A percentile compares a stretch with the other conserved stretches of the same genome.
Evolutionary conservation across 2,888 invertebrate genomes (phyloP).

Genomic region (Blastobasis lacticolella): DNA sequence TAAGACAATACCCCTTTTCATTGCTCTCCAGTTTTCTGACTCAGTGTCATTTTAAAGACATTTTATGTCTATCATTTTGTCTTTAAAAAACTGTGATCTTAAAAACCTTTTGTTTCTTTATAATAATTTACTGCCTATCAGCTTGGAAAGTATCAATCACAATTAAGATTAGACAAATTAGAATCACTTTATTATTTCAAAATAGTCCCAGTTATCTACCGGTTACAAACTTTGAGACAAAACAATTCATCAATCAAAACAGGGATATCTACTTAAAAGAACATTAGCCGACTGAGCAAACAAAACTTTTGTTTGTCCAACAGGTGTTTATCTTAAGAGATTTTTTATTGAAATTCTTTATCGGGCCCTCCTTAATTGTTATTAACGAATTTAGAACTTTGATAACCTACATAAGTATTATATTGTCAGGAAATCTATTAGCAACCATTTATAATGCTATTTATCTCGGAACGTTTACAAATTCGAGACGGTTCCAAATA

Average conservation of each 20-base stretch:
- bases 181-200: slow-evolving; percentile 43
- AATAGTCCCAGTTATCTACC: slow-evolving; percentile 37
- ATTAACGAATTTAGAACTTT: slow-evolving; percentile 43
- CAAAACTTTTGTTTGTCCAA: slow-evolving; percentile 18
- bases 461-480: slow-evolving; percentile 19
- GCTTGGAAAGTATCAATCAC: slow-evolving; percentile 46
- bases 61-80: too few species aligned
- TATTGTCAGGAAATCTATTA: slow-evolving; percentile 64
- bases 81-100: too few species aligned
- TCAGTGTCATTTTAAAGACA: too few species aligned
- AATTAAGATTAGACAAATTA: slow-evolving; percentile 59
- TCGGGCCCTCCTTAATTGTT: slow-evolving; percentile 50
- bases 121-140: background rate
- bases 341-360: slow-evolving; percentile 26
- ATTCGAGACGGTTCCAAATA: slow-evolving; percentile 28
- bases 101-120: too few species aligned
- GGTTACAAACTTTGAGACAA: slow-evolving; percentile 38
- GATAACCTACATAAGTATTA: slow-evolving; percentile 54
- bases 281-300: slow-evolving; percentile 51
- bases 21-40: too few species aligned
- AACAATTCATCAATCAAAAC: slow-evolving; percentile 65
- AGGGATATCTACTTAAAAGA: slow-evolving; percentile 65
- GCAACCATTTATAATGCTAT: slow-evolving; percentile 53
- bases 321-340: slow-evolving; percentile 23
- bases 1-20: too few species aligned